A percentile compares a stretch with the other conserved stretches of the same genome.
Conservation (phyloP, 37 sponge, comb jelly and placozoan genomes). For the Ianthella basta region DNA sequence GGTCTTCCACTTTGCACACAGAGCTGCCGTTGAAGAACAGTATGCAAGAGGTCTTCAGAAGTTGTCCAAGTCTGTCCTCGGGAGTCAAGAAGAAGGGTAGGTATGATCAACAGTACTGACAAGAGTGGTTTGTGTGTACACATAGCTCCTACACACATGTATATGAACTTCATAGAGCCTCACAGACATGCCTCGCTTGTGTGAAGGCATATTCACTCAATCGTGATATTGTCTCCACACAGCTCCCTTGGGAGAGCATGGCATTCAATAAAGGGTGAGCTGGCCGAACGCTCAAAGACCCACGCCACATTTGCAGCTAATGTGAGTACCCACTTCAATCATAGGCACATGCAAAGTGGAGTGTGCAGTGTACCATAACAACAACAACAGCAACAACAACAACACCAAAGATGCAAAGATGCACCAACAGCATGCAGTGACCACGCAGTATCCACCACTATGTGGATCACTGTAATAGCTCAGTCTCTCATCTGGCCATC, state of each 20-base stretch:
- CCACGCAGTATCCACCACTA: too few relatives aligned
- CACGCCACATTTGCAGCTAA: conserved; percentile 62
- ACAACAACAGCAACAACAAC: too few relatives aligned
- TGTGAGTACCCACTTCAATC: conserved; percentile 34
- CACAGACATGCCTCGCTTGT: background rate
- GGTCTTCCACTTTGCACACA: background rate
- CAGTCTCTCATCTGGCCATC: too few relatives aligned
- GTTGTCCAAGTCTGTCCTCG: conserved; percentile 74
- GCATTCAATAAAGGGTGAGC: conserved; percentile 62
- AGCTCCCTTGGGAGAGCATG: conserved; percentile 72
- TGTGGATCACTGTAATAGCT: too few relatives aligned
- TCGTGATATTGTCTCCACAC: background rate
- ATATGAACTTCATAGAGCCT: background rate
- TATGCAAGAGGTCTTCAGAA: conserved; percentile 64
- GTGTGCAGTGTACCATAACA: too few relatives aligned
- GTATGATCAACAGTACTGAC: background rate
- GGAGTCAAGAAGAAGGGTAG: conserved; percentile 78
- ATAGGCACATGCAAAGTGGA: too few relatives aligned
- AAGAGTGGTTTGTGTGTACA: background rate
- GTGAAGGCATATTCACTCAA: background rate
- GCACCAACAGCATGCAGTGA: too few relatives aligned
- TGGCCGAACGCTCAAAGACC: conserved; percentile 54
- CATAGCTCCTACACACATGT: background rate
- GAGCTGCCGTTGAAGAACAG: conserved; percentile 78
- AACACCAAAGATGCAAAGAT: too few relatives aligned